Percentiles rank a stretch among this genome's conserved stretches.
Conservation (phyloP, 2,888 invertebrate species). For the Neoascia interrupta region DNA sequence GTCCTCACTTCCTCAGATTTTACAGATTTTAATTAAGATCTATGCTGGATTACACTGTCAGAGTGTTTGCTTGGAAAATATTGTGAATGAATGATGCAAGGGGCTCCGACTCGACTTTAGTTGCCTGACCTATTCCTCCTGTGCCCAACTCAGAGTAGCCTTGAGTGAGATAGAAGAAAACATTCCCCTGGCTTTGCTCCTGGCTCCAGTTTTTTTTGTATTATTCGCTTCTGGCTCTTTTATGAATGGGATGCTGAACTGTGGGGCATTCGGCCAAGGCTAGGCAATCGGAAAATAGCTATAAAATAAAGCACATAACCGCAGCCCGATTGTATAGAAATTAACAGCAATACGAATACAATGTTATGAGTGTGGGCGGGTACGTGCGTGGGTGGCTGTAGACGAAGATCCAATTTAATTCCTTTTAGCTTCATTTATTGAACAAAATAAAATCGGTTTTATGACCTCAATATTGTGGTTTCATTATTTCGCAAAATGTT, state of each 20-base stretch:
- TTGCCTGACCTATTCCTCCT: slow-evolving; percentile 39
- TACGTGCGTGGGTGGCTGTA: neutral
- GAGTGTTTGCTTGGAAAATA: slow-evolving; percentile 62
- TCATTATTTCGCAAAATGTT: too few relatives aligned
- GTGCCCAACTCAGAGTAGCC: slow-evolving; percentile 23
- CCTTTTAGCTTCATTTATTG: slow-evolving; percentile 40
- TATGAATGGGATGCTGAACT: slow-evolving; percentile 51
- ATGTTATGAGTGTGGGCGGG: neutral
- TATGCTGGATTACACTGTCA: slow-evolving; percentile 56
- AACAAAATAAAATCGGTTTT: slow-evolving; percentile 23
- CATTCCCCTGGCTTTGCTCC: slow-evolving; percentile 23
- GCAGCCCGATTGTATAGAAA: slow-evolving; percentile 56
- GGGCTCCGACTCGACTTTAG: slow-evolving; percentile 38
- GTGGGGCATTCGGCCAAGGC: slow-evolving; percentile 67
- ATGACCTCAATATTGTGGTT: slow-evolving; percentile 51
- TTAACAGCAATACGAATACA: slow-evolving; percentile 55
- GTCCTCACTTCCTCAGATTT: slow-evolving; percentile 30
- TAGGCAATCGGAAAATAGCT: slow-evolving; percentile 48
- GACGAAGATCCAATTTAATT: slow-evolving; percentile 20
- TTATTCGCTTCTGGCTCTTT: neutral
- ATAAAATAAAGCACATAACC: slow-evolving; percentile 57
- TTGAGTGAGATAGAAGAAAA: slow-evolving; percentile 16
- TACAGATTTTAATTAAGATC: slow-evolving; percentile 67
- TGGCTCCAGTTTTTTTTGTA: slow-evolving; percentile 6
- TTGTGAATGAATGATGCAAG: slow-evolving; percentile 61